phyloP scores from a whole-genome alignment of 30 jellyfish, hydroid and myxozoan genomes.

The Turritopsis dohrnii region DNA sequence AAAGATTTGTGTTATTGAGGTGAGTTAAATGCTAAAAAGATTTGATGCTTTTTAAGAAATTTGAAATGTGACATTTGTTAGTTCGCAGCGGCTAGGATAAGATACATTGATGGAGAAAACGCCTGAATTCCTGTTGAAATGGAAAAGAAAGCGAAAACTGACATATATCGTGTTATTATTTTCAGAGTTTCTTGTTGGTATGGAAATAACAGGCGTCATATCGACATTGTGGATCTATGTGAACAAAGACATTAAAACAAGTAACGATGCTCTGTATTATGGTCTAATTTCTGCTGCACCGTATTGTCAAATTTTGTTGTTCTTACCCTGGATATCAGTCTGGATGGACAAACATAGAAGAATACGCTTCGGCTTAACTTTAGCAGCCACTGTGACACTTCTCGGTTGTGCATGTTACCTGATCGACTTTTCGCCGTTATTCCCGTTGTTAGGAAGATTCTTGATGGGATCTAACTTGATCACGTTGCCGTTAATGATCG shows the following conservation, averaged over 20 bases:
- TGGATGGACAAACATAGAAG: not conserved
- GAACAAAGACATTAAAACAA: not conserved
- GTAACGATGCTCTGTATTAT: not conserved
- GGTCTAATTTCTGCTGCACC: not conserved
- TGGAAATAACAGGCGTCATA: not conserved
- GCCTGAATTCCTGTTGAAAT: not conserved
- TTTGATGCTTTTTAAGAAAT: too few species aligned
- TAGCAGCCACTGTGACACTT: not conserved
- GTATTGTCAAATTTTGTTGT: not conserved
- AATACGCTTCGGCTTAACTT: not conserved
- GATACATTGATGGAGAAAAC: not conserved
- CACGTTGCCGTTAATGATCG: not conserved
- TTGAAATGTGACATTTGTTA: too few species aligned
- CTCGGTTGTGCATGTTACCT: not conserved
- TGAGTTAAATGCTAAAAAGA: too few species aligned
- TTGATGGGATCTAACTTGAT: not conserved
- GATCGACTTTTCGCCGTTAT: not conserved
- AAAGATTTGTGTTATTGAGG: too few species aligned
- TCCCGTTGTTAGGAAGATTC: not conserved
- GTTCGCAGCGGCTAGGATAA: too few species aligned
- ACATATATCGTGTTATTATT: not conserved
- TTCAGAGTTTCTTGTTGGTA: not conserved
- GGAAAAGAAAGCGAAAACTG: conserved; percentile 4
- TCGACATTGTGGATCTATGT: conserved; percentile 10
- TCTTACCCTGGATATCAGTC: not conserved